phyloP scores from a whole-genome alignment of 1,140 invertebrate species.

The Ectropis grisescens region DNA sequence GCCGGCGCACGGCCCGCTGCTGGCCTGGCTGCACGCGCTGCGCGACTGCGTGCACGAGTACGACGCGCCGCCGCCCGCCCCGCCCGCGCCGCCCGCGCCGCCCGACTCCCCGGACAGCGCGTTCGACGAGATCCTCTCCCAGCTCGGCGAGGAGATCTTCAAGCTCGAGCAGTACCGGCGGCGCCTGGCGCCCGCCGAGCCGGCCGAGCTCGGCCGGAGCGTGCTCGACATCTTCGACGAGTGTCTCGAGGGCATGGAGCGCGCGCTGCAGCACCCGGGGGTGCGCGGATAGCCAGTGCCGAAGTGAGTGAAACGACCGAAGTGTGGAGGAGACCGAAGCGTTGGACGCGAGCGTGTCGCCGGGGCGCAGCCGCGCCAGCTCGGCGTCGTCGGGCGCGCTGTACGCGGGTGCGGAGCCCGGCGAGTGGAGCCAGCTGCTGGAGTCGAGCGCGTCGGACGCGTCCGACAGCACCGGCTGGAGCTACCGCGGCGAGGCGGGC shows the following conservation, averaged over 20 bases:
- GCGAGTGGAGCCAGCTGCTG: conserved; percentile 5
- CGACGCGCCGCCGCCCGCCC: conserved; percentile 43
- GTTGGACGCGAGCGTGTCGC: too few species aligned
- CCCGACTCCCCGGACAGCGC: conserved; percentile 40
- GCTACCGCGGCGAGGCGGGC: conserved; percentile 47
- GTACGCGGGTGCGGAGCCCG: too few species aligned
- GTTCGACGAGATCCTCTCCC: conserved; percentile 63
- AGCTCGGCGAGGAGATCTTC: conserved; percentile 60
- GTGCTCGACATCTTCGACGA: conserved; percentile 64
- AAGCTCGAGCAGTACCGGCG: conserved; percentile 61
- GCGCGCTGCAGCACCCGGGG: conserved; percentile 9
- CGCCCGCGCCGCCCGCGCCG: conserved; percentile 18
- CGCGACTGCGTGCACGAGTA: conserved; percentile 57
- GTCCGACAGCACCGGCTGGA: conserved; percentile 56
- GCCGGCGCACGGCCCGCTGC: conserved; percentile 42
- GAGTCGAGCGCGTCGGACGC: conserved; percentile 33
- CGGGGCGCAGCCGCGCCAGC: too few species aligned
- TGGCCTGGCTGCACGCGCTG: conserved; percentile 49
- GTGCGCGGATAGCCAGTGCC: too few species aligned
- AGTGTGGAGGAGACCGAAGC: too few species aligned
- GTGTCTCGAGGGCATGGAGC: conserved; percentile 40
- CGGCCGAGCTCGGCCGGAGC: conserved; percentile 46
- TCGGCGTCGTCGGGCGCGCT: too few species aligned
- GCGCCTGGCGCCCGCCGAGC: conserved; percentile 36
- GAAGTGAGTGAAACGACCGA: too few species aligned